Evolutionary conservation across 92 coral and sea anemone species (phyloP).

Genomic region (Epizoanthus stellaris): DNA sequence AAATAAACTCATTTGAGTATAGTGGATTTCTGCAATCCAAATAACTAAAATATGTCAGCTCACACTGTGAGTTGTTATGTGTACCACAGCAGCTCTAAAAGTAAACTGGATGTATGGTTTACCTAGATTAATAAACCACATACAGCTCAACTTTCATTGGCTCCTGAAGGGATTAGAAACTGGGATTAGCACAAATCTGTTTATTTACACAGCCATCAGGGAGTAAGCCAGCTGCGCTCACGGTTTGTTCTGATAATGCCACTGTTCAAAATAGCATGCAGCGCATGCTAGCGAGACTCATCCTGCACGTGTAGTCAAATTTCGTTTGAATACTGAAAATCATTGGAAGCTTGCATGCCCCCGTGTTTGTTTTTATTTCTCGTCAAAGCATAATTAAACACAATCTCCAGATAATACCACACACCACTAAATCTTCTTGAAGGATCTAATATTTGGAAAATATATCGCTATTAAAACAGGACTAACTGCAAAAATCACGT

Average conservation of each 20-base stretch:
- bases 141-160: constrained; percentile 18
- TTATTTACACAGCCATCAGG: constrained; percentile 40
- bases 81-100: constrained; percentile 23
- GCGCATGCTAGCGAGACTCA: not conserved
- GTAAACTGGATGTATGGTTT: constrained; percentile 29
- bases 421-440: no score
- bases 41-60: constrained; percentile 24
- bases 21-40: no score
- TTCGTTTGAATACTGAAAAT: no score
- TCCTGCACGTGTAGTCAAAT: no score
- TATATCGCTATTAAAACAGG: no score
- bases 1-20: no score
- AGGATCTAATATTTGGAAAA: no score
- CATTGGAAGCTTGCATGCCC: no score
- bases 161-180: constrained; percentile 22
- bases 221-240: constrained; percentile 6
- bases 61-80: constrained; percentile 10
- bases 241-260: constrained; percentile 9
- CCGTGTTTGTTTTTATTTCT: no score
- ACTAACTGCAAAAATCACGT: no score
- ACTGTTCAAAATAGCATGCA: not conserved
- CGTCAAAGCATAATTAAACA: no score
- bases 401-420: no score
- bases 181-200: constrained; percentile 35
- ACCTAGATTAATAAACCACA: constrained; percentile 20